phyloP scores from a whole-genome alignment of 92 coral and sea anemone species.

The Pocillopora meandrina region DNA sequence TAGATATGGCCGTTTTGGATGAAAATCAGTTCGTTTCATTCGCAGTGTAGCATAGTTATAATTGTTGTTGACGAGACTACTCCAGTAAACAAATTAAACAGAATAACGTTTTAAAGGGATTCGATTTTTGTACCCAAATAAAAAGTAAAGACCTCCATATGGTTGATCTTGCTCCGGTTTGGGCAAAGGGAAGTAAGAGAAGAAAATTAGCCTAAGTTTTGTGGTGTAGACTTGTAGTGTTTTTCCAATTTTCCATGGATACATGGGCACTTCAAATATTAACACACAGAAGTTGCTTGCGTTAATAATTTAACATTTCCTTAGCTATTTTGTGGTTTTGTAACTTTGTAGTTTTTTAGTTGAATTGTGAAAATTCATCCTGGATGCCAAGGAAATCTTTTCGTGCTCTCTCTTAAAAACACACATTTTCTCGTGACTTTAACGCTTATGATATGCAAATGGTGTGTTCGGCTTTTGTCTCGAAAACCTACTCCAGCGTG shows the following conservation, averaged over 20 bases:
- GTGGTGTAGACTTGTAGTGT: neutral
- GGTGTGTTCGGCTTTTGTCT: neutral
- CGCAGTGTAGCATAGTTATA: neutral
- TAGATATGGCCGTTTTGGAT: too few species aligned
- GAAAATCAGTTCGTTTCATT: too few species aligned
- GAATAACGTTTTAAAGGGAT: neutral
- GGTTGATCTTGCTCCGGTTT: neutral
- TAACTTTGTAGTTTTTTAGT: too few species aligned
- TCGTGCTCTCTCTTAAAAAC: too few species aligned
- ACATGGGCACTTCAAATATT: constrained; percentile 8
- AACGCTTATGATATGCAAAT: neutral
- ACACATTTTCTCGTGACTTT: too few species aligned
- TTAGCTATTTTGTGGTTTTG: too few species aligned
- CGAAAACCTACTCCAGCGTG: neutral
- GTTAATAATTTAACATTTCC: neutral
- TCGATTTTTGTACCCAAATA: neutral
- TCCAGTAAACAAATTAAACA: neutral
- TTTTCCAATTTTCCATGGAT: constrained; percentile 27
- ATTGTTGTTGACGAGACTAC: neutral
- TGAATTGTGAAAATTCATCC: too few species aligned
- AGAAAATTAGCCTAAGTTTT: neutral
- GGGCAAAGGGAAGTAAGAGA: neutral
- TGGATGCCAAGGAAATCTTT: too few species aligned
- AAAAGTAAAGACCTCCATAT: neutral
- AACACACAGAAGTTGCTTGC: neutral